Conservation (phyloP, 2,113 vertebrate species). For the Leucoraja erinaceus region DNA sequence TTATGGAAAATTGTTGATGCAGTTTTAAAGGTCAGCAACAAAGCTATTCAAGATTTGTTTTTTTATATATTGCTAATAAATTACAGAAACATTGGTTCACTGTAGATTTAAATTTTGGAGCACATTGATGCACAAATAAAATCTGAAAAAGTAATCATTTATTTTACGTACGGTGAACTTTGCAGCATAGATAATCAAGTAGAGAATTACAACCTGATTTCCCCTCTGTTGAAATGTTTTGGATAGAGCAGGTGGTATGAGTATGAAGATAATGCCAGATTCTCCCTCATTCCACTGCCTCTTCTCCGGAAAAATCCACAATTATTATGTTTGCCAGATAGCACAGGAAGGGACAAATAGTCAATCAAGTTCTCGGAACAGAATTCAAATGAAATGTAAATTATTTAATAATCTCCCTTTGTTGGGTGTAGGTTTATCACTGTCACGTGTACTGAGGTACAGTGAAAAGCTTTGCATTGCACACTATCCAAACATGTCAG, state of each 20-base stretch:
- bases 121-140: not conserved
- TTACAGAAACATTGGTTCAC: not conserved
- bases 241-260: not conserved
- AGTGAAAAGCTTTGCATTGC: too few relatives aligned
- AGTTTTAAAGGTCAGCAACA: not conserved
- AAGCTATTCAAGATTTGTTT: not conserved
- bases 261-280: too few relatives aligned
- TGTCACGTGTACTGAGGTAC: too few relatives aligned
- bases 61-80: not conserved
- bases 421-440: not conserved
- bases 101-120: not conserved
- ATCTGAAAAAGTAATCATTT: not conserved
- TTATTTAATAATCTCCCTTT: not conserved
- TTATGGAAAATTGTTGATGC: not conserved
- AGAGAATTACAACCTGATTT: not conserved
- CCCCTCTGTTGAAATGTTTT: not conserved
- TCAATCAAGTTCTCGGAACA: not conserved
- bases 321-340: not conserved
- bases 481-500: too few relatives aligned
- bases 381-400: not conserved
- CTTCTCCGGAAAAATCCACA: not conserved
- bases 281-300: too few relatives aligned
- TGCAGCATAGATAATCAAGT: not conserved
- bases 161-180: not conserved
- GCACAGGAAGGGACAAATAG: not conserved